These are phyloP conservation scores for Clangula hyemalis DNA, from an alignment of 2,797 vertebrate genomes.

Conservation along the genomic window DNA sequence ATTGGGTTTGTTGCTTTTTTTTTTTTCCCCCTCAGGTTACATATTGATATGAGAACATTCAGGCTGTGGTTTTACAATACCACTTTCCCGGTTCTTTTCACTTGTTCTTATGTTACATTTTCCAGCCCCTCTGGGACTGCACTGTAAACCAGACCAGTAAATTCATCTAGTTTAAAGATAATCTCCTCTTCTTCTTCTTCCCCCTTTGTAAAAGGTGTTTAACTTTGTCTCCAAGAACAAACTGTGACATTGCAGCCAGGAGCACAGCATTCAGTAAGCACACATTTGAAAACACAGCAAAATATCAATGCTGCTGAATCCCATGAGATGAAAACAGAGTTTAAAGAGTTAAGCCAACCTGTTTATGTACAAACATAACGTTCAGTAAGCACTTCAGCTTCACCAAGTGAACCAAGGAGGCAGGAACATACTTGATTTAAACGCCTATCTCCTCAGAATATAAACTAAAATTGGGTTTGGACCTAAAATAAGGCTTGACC, in stretches of 20 bases:
- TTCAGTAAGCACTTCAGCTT: neutral
- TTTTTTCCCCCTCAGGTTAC: neutral
- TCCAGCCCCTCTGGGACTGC: neutral
- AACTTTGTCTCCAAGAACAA: neutral
- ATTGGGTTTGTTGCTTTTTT: neutral
- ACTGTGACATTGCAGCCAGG: neutral
- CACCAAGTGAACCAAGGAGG: neutral
- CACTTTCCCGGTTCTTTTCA: neutral
- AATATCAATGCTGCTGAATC: neutral
- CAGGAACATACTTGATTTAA: neutral
- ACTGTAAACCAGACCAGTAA: neutral
- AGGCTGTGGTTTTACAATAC: neutral
- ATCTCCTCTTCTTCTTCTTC: accelerated
- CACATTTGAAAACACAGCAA: neutral
- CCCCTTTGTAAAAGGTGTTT: neutral
- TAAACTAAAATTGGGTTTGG: accelerated
- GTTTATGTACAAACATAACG: neutral
- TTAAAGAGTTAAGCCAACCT: neutral
- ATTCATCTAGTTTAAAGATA: neutral
- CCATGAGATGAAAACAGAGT: neutral
- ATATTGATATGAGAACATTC: neutral
- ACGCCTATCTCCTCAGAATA: neutral
- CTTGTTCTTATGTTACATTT: neutral
- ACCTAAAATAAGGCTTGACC: neutral
- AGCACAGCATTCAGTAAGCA: neutral